These are phyloP conservation scores for Serrognathus titanus DNA, from an alignment of 2,888 invertebrate species.

Conservation along the genomic window DNA sequence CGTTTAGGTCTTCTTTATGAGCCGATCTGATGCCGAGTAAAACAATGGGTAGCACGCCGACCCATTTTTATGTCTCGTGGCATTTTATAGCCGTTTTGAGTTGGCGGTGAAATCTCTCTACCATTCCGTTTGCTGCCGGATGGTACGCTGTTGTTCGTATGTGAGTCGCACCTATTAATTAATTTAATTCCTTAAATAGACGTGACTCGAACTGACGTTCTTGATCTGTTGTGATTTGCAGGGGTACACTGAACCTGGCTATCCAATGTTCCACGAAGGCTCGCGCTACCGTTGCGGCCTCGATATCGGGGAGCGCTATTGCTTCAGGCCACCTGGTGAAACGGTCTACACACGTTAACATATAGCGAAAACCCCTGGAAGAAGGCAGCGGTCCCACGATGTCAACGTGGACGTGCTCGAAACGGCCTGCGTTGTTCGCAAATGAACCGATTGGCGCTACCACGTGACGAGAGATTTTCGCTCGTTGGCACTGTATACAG, in stretches of 20 bases:
- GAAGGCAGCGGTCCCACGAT: slow-evolving; percentile 44
- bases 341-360: slow-evolving; percentile 36
- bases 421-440: slow-evolving; percentile 29
- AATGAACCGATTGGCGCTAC: slow-evolving; percentile 21
- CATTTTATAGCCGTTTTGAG: slow-evolving; percentile 19
- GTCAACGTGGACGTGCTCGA: slow-evolving; percentile 46
- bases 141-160: slow-evolving; percentile 25
- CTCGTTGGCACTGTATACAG: too few relatives aligned
- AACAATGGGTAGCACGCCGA: slow-evolving; percentile 15
- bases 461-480: too few relatives aligned
- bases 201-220: slow-evolving; percentile 32
- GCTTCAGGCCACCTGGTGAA: slow-evolving; percentile 36
- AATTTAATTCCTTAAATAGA: slow-evolving; percentile 24
- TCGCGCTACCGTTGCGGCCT: slow-evolving; percentile 34
- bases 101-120: slow-evolving; percentile 23
- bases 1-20: slow-evolving; percentile 11
- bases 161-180: slow-evolving; percentile 18
- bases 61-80: too few relatives aligned
- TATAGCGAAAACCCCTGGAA: slow-evolving; percentile 32
- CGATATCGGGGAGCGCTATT: slow-evolving; percentile 33
- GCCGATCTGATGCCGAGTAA: slow-evolving; percentile 14
- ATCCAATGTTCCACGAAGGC: too few relatives aligned
- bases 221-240: too few relatives aligned
- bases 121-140: slow-evolving; percentile 24
- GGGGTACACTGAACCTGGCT: too few relatives aligned